Percentiles rank a stretch among this genome's conserved stretches.
These are phyloP conservation scores for Deroplatys truncata DNA, from an alignment of 2,888 invertebrate species.

Conservation along the genomic window DNA sequence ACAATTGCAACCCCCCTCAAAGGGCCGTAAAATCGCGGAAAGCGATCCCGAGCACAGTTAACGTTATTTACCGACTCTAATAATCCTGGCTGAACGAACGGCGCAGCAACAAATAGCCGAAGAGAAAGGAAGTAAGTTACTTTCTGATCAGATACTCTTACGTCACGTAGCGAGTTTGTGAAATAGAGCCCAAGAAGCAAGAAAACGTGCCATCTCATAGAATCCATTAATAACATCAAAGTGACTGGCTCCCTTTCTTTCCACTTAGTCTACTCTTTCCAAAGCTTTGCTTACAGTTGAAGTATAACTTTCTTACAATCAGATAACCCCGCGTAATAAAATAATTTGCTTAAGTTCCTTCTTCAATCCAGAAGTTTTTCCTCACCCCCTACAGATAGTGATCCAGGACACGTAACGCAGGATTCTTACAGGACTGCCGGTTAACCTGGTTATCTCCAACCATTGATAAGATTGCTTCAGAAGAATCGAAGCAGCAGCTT, in stretches of 20 bases:
- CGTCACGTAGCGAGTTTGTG: background rate
- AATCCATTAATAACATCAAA: background rate
- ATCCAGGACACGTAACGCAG: background rate
- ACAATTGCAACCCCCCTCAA: background rate
- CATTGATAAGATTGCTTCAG: background rate
- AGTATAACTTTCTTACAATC: background rate
- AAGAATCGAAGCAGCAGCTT: background rate
- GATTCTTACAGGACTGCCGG: background rate
- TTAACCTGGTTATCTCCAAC: background rate
- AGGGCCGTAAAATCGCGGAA: background rate
- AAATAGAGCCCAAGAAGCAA: background rate
- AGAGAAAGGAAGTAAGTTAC: background rate
- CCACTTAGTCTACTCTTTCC: background rate
- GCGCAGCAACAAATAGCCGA: background rate
- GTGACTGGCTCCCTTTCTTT: background rate
- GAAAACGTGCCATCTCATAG: background rate
- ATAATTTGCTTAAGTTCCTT: constrained; percentile 4
- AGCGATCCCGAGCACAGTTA: background rate
- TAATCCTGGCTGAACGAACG: background rate
- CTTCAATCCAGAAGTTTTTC: background rate
- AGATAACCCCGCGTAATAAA: background rate
- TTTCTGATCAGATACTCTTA: background rate
- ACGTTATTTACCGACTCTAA: background rate
- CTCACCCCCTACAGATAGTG: background rate
- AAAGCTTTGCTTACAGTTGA: background rate